These are phyloP conservation scores for Agrochola macilenta DNA, from an alignment of 2,888 invertebrate species.

Conservation along the genomic window DNA sequence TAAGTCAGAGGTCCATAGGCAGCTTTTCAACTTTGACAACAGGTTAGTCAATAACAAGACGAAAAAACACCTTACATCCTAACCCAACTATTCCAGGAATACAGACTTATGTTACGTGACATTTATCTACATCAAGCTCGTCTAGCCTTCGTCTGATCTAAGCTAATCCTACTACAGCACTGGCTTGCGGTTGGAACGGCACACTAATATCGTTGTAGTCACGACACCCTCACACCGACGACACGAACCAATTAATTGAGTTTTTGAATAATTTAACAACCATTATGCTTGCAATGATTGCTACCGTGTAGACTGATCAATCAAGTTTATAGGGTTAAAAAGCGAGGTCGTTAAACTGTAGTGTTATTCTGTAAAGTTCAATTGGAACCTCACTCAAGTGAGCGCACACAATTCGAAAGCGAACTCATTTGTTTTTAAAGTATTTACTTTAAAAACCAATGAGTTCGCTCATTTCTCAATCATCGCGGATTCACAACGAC, in stretches of 20 bases:
- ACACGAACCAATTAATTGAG: slow-evolving; percentile 8
- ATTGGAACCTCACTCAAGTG: background rate
- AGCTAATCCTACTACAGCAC: too few relatives aligned
- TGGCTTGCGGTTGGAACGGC: background rate
- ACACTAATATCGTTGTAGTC: slow-evolving; percentile 11
- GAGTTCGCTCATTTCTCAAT: too few relatives aligned
- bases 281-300: background rate
- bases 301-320: background rate
- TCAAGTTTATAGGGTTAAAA: background rate
- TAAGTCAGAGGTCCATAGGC: too few relatives aligned
- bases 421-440: too few relatives aligned
- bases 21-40: too few relatives aligned
- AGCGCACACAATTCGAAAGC: background rate
- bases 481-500: background rate
- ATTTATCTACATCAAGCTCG: background rate
- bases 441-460: too few relatives aligned
- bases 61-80: background rate
- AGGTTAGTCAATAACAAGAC: too few relatives aligned
- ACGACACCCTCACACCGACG: slow-evolving; percentile 12
- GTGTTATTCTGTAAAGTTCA: background rate
- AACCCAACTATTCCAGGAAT: background rate
- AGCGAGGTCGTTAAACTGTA: too few relatives aligned
- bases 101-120: background rate
- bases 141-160: background rate
- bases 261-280: slow-evolving; percentile 13